Evolutionary conservation across 2,797 vertebrate species (phyloP).

Genomic region (Macropus fuliginosus): DNA sequence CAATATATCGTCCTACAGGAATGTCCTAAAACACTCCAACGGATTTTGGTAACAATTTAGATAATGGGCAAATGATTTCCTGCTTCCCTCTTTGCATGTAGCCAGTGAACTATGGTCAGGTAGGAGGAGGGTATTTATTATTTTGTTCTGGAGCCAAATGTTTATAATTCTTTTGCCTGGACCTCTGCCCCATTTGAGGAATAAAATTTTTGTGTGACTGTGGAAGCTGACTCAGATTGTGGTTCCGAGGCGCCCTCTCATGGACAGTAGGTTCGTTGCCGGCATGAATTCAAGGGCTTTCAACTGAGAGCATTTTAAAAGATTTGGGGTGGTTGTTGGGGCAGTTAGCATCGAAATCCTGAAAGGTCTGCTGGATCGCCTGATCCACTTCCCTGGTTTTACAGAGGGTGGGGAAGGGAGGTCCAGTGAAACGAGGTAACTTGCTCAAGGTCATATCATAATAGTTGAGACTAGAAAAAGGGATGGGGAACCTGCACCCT

Average conservation of each 20-base stretch:
- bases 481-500: no score
- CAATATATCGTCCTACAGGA: neutral
- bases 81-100: conserved; percentile 22
- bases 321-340: neutral
- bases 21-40: neutral
- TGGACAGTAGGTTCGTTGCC: conserved; percentile 60
- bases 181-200: conserved; percentile 19
- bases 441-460: neutral
- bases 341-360: neutral
- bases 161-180: conserved; percentile 37
- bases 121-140: neutral
- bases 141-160: conserved; percentile 2
- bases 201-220: neutral
- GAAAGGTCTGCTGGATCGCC: neutral
- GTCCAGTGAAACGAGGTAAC: neutral
- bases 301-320: neutral
- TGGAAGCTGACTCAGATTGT: conserved; percentile 25
- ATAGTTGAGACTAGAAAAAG: neutral
- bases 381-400: neutral
- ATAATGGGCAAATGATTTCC: conserved; percentile 45
- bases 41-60: conserved; percentile 54
- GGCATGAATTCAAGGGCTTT: neutral
- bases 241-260: conserved; percentile 71
- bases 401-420: neutral
- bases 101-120: conserved; percentile 34